Conservation (phyloP, 2,888 invertebrate species). For the Stegophylla sp. region DNA sequence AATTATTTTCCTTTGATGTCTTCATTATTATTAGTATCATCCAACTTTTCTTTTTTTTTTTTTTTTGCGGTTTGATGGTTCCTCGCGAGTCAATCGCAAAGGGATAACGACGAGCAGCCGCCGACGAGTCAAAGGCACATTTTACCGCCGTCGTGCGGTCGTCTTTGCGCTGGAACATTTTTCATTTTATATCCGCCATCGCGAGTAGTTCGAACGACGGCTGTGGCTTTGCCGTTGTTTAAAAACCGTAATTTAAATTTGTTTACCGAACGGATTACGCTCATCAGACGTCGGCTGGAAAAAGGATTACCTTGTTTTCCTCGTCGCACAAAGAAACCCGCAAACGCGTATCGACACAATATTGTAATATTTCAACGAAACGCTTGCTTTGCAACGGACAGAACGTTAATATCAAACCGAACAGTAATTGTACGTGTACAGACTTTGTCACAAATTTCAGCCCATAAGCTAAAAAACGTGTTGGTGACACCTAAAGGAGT, state of each 20-base stretch:
- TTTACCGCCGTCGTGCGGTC: background rate
- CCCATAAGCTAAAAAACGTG: no score
- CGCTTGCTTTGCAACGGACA: no score
- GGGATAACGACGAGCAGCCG: slow-evolving; percentile 23
- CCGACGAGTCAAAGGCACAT: slow-evolving; percentile 20
- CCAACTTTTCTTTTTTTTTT: no score
- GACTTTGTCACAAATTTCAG: no score
- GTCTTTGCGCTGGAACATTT: background rate
- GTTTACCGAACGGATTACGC: slow-evolving; percentile 9
- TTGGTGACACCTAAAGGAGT: no score
- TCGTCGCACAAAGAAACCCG: no score
- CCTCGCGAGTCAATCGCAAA: slow-evolving; percentile 9
- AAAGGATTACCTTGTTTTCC: background rate
- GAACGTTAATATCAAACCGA: no score
- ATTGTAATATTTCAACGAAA: no score
- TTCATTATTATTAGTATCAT: slow-evolving; percentile 2
- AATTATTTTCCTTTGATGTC: slow-evolving; percentile 35
- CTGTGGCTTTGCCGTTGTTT: background rate
- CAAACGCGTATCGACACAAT: no score
- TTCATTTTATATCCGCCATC: background rate
- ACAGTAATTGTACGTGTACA: no score
- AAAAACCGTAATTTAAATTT: background rate
- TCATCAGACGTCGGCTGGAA: background rate
- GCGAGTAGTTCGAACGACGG: background rate
- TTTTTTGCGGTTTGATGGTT: slow-evolving; percentile 19